Base-by-base conservation (phyloP, 2,113 vertebrate species). In the Dissostichus mawsoni region DNA sequence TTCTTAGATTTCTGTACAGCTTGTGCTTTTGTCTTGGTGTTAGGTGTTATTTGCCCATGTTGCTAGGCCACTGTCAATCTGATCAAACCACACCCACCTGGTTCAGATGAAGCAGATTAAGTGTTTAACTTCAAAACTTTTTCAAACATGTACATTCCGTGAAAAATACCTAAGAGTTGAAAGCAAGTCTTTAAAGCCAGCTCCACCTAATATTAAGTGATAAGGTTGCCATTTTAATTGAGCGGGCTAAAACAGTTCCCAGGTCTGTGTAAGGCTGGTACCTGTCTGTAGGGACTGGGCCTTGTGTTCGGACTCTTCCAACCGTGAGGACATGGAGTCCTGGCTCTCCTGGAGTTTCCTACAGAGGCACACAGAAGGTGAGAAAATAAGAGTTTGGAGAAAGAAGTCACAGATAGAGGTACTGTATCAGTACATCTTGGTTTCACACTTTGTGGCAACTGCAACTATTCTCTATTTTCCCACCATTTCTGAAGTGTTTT, bases 301-400 rank as follows among this genome's bases (percentile, higher is more conserved):
- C 93, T 97, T 98, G 89, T 97, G 96, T 85, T 99, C 98, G 0
- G 98, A 96, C 91, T 99, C 98, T 84, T 99, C 96, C 94, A 99
- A 94, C 93, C 97, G 97, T 7, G 96, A 97, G 89, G 96, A 95
- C 94, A 97, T 96, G 1, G 97, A 98, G 91, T 97, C 96, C 89
- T 98, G 97, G 57, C 94, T 97, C 95, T 99, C 97, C 89, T 99
- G 98, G 82, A 99, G 94, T 92, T 96, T 98, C 92, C 98, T 99
- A 89, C 74, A 63, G 64, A 76, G 87, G 64, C 69, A 81, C 67
- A 73, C 80, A 83, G 86, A 76, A 73, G 69, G 72, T 2, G 2
- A 76, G 47, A 44, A 61, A 77, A 72, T 23, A 41, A 82, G 16
- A 80, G 47, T 57, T 41, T 41, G 61, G 62, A 64, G 75, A 87